Evolutionary conservation across 2,113 vertebrate genomes (phyloP).

Genomic region (Xenopus laevis): DNA sequence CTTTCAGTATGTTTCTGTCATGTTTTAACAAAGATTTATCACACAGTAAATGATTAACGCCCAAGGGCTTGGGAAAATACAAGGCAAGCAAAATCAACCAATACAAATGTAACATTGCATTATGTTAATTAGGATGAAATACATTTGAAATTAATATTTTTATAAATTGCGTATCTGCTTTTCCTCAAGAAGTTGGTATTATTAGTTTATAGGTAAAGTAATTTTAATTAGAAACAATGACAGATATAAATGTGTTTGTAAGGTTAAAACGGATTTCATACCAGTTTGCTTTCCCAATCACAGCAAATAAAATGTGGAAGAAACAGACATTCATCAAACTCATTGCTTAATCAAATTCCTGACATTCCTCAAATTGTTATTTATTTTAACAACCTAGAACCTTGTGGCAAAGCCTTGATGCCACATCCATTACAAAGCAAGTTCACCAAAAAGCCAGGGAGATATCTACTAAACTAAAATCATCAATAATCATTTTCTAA

Average conservation of each 20-base stretch:
- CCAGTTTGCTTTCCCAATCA: slow-evolving; percentile 12
- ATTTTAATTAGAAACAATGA: slow-evolving; percentile 68
- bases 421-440: too few species aligned
- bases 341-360: too few species aligned
- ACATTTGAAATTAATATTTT: slow-evolving; percentile 65
- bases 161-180: slow-evolving; percentile 67
- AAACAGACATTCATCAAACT: too few species aligned
- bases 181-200: slow-evolving; percentile 60
- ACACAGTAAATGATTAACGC: slow-evolving; percentile 56
- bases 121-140: slow-evolving; percentile 67
- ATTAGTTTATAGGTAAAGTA: slow-evolving; percentile 60
- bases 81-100: slow-evolving; percentile 63
- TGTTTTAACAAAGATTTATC: slow-evolving; percentile 68
- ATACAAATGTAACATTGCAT: slow-evolving; percentile 69
- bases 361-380: too few species aligned
- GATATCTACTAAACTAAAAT: too few species aligned
- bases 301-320: too few species aligned
- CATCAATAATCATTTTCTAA: too few species aligned
- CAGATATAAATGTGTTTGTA: slow-evolving; percentile 56
- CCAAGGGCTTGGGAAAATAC: slow-evolving; percentile 59
- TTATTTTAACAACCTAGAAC: too few species aligned
- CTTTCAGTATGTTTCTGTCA: slow-evolving; percentile 54
- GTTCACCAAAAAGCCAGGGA: too few species aligned
- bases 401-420: too few species aligned
- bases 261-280: slow-evolving; percentile 48